Percentiles rank a stretch among this genome's conserved stretches.
Conservation (phyloP, 2,888 invertebrate genomes). For the Aphelenchoides bicaudatus region DNA sequence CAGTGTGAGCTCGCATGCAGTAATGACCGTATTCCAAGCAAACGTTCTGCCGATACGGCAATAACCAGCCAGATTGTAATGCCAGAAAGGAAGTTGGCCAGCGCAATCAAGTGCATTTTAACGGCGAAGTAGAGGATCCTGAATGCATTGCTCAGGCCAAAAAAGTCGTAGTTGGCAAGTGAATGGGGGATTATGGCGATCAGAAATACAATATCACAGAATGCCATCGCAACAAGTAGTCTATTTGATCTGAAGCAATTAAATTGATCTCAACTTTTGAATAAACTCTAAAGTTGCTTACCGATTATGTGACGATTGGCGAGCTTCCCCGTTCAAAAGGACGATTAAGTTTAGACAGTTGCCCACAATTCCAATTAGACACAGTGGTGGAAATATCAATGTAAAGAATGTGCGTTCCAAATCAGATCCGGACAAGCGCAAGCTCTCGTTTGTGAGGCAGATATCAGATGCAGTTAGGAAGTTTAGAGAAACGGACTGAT, state of each 20-base stretch:
- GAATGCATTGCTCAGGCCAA: constrained; percentile 47
- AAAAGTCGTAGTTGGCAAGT: constrained; percentile 52
- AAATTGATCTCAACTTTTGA: constrained; percentile 1
- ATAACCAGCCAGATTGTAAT: constrained; percentile 56
- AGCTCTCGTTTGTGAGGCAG: constrained; percentile 41
- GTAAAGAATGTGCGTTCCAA: constrained; percentile 47
- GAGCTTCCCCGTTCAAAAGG: constrained; percentile 39
- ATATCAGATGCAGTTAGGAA: constrained; percentile 19
- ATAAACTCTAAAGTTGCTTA: too few relatives aligned
- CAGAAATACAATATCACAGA: constrained; percentile 56
- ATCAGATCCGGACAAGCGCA: constrained; percentile 42
- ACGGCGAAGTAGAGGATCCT: constrained; percentile 46
- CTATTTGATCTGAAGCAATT: constrained; percentile 46
- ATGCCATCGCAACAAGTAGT: constrained; percentile 50
- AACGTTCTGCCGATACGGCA: constrained; percentile 52
- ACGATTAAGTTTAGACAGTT: constrained; percentile 53
- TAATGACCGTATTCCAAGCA: constrained; percentile 54
- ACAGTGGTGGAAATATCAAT: constrained; percentile 51
- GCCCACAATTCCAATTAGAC: constrained; percentile 50
- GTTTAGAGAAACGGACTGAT: too few relatives aligned
- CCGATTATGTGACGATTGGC: constrained; percentile 22
- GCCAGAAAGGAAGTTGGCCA: constrained; percentile 56
- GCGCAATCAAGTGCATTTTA: constrained; percentile 50
- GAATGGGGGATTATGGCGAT: constrained; percentile 53
- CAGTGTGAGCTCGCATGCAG: constrained; percentile 31